Conservation (phyloP, 2,113 vertebrate genomes). For the Bubalus kerabau region DNA sequence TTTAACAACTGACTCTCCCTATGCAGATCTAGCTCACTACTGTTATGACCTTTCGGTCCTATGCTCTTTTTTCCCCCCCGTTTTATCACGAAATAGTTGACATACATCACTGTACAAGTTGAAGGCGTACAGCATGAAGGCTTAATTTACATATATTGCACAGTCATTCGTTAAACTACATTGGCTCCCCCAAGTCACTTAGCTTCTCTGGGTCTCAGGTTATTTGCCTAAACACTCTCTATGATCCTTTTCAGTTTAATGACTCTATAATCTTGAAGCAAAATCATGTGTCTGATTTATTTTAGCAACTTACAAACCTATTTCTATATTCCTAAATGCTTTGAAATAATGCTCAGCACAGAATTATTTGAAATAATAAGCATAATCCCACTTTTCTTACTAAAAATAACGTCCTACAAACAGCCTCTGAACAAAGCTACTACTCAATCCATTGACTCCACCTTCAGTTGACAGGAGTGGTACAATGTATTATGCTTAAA, state of each 20-base stretch:
- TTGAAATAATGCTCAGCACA: not conserved
- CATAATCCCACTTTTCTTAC: not conserved
- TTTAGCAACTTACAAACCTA: not conserved
- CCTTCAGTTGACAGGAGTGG: not conserved
- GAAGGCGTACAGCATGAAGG: not conserved
- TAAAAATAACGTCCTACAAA: not conserved
- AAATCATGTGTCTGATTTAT: not conserved
- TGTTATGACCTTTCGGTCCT: not conserved
- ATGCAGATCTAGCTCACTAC: not conserved
- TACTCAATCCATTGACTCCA: not conserved
- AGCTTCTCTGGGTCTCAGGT: not conserved
- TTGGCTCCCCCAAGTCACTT: not conserved
- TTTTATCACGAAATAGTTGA: not conserved
- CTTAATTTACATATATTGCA: not conserved
- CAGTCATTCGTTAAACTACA: not conserved
- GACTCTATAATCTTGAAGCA: not conserved
- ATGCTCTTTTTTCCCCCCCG: not conserved
- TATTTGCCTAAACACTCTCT: not conserved
- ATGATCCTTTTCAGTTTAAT: not conserved
- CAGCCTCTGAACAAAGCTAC: not conserved
- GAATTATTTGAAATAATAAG: not conserved
- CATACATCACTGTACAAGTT: not conserved
- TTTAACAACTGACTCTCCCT: not conserved
- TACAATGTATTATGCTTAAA: not conserved
- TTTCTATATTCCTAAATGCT: not conserved